A percentile compares a stretch with the other conserved stretches of the same genome.
phyloP scores from a whole-genome alignment of 2,888 invertebrate species.

The Andrena minutula region DNA sequence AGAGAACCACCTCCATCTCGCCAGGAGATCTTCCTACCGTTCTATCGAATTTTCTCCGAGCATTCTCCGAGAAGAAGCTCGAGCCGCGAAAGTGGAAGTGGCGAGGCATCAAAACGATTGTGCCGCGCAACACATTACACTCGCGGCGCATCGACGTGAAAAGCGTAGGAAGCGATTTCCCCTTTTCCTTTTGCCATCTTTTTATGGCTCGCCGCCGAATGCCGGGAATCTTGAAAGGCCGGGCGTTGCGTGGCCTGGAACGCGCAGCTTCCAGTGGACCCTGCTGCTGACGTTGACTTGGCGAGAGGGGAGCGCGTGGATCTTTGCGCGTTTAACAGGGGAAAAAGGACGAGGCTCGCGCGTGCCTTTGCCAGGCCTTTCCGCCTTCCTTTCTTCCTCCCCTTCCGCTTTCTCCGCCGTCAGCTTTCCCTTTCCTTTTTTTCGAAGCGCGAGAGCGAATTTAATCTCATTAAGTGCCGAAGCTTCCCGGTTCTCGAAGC shows the following conservation, averaged over 20 bases:
- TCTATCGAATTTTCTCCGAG: constrained; percentile 1
- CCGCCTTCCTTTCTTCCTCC: constrained; percentile 23
- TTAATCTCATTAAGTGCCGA: constrained; percentile 79
- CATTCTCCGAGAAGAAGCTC: background rate
- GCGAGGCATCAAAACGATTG: constrained; percentile 24
- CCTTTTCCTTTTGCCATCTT: constrained; percentile 32
- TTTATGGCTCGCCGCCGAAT: constrained; percentile 37
- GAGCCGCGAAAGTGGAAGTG: constrained; percentile 7
- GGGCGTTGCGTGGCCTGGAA: constrained; percentile 29
- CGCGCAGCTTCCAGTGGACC: constrained; percentile 41
- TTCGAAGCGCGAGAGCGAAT: constrained; percentile 71
- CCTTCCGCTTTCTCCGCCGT: background rate
- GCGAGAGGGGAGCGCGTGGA: constrained; percentile 23
- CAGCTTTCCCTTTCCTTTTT: constrained; percentile 52
- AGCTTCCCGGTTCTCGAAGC: constrained; percentile 67
- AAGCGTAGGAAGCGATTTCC: constrained; percentile 32
- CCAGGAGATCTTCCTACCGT: background rate
- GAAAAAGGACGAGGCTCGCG: constrained; percentile 16
- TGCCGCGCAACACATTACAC: constrained; percentile 35
- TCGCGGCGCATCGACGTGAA: constrained; percentile 11
- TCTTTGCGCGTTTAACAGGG: constrained; percentile 50
- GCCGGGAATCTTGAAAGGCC: constrained; percentile 45
- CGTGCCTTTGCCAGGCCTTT: constrained; percentile 54
- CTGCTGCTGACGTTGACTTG: constrained; percentile 53
- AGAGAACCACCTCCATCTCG: background rate